These are phyloP conservation scores for Drosophila macrospina DNA, from an alignment of 2,888 invertebrate genomes.

Conservation along the genomic window DNA sequence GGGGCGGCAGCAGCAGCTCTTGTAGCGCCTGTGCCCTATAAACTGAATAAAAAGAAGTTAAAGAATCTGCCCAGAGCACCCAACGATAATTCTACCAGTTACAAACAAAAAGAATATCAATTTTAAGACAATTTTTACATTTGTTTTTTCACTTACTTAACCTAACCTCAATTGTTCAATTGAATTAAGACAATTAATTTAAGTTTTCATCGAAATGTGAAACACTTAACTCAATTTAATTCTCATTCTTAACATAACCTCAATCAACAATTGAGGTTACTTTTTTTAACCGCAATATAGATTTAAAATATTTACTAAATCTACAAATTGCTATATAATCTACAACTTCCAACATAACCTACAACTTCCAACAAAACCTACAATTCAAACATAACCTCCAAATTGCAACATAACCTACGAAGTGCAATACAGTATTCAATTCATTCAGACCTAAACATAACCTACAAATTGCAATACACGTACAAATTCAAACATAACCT, in stretches of 20 bases:
- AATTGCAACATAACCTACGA: no score
- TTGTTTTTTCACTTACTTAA: slow-evolving; percentile 4
- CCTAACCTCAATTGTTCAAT: slow-evolving; percentile 1
- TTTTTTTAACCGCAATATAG: no score
- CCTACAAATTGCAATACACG: no score
- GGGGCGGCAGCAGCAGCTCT: slow-evolving; percentile 30
- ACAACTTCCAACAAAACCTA: no score
- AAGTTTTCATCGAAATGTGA: background rate
- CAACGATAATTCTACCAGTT: slow-evolving; percentile 58
- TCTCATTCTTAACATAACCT: background rate
- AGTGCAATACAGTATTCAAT: no score
- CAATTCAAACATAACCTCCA: no score
- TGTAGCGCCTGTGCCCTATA: slow-evolving; percentile 30
- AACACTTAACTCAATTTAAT: background rate
- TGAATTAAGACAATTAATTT: slow-evolving; percentile 3
- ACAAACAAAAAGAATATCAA: slow-evolving; percentile 31
- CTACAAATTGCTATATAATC: no score
- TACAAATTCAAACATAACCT: no score
- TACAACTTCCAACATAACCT: no score
- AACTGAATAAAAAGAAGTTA: slow-evolving; percentile 61
- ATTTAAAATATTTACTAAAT: no score
- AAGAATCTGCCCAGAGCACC: slow-evolving; percentile 38
- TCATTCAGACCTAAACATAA: no score
- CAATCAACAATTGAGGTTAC: background rate
- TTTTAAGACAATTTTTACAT: slow-evolving; percentile 8